Evolutionary conservation across 2,888 invertebrate genomes (phyloP).

Genomic region (Sinodicranocentrus sp.): DNA sequence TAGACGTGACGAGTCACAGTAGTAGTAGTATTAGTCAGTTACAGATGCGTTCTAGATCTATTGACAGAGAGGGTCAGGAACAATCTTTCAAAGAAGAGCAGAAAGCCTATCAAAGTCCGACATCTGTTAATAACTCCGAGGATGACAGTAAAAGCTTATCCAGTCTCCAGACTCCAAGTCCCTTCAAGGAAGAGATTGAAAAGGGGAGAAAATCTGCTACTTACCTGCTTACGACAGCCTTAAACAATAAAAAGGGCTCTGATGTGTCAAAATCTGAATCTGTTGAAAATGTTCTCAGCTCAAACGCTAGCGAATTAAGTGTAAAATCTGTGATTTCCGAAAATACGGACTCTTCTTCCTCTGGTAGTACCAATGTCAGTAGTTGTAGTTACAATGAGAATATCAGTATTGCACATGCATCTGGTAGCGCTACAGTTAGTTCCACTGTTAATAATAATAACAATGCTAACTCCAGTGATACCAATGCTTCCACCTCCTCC

Average conservation of each 20-base stretch:
- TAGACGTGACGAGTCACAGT: not conserved
- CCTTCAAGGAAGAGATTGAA: conserved; percentile 17
- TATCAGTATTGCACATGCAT: conserved; percentile 13
- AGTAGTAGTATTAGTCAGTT: not conserved
- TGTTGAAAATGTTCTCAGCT: not conserved
- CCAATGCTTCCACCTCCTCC: conserved; percentile 8
- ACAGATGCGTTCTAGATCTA: not conserved
- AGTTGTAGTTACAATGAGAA: conserved; percentile 33
- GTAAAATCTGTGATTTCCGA: conserved; percentile 57
- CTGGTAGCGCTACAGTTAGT: not conserved
- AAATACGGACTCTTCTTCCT: conserved; percentile 55
- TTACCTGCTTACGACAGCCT: not conserved
- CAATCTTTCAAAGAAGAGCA: not conserved
- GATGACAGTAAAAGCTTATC: no score
- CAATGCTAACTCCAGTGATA: conserved; percentile 12
- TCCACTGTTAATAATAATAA: not conserved
- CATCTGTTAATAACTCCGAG: not conserved
- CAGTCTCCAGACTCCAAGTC: not conserved
- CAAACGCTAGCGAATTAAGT: conserved; percentile 40
- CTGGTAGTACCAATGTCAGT: conserved; percentile 36
- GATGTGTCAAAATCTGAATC: conserved; percentile 11
- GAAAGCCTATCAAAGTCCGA: not conserved
- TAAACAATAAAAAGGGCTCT: not conserved
- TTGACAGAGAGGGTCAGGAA: not conserved
- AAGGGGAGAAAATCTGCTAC: not conserved